Conservation (phyloP, 2,888 invertebrate species). For the Neoscelio sp. region DNA sequence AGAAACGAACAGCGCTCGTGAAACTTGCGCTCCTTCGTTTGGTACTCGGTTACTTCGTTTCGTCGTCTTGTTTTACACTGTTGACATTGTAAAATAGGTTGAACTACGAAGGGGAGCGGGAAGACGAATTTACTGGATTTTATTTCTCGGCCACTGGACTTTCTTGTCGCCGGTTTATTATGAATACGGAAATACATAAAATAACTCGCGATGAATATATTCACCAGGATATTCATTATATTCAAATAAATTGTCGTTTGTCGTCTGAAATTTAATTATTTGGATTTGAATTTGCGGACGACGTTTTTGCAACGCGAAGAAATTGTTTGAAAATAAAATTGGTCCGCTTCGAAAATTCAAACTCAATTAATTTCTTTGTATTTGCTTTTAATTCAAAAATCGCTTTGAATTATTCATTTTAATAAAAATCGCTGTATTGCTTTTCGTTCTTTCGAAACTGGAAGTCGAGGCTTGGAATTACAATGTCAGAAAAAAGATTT, state of each 20-base stretch:
- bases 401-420: too few species aligned
- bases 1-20: slow-evolving; percentile 43
- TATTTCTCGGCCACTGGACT: slow-evolving; percentile 56
- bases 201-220: background rate
- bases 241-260: background rate
- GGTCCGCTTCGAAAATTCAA: too few species aligned
- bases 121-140: slow-evolving; percentile 53
- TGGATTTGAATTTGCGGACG: too few species aligned
- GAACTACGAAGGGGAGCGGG: slow-evolving; percentile 51
- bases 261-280: too few species aligned
- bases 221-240: too few species aligned
- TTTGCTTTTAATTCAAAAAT: too few species aligned
- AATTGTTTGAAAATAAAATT: too few species aligned
- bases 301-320: too few species aligned
- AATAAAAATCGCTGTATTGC: too few species aligned
- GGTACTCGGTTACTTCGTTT: slow-evolving; percentile 63
- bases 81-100: slow-evolving; percentile 59
- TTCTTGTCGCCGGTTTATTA: slow-evolving; percentile 15
- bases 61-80: slow-evolving; percentile 59
- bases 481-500: background rate
- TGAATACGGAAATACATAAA: slow-evolving; percentile 11
- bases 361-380: too few species aligned
- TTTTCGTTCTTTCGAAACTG: too few species aligned
- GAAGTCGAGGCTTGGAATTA: too few species aligned
- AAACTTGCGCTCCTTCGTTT: slow-evolving; percentile 58